Evolutionary conservation across 2,113 vertebrate species (phyloP).

Genomic region (Balaeniceps rex): DNA sequence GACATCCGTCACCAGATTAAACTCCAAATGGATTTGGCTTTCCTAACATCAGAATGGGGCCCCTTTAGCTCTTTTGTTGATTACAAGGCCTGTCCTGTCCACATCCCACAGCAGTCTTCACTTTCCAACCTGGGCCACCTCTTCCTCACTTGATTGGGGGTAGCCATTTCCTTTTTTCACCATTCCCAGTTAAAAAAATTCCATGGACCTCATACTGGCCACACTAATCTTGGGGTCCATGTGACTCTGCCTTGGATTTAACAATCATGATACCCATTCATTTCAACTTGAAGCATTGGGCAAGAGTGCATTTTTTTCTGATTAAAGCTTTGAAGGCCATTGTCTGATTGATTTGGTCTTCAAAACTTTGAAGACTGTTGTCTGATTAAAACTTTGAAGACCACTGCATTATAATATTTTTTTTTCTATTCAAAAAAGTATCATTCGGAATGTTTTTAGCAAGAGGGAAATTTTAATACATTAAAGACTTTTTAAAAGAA

Average conservation of each 20-base stretch:
- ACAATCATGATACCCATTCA: neutral
- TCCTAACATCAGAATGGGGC: neutral
- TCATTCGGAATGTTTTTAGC: neutral
- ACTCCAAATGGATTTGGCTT: neutral
- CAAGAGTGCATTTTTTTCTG: neutral
- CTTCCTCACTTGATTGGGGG: neutral
- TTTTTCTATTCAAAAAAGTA: neutral
- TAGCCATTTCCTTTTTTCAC: neutral
- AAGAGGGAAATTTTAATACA: neutral
- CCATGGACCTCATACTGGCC: neutral
- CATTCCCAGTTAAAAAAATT: neutral
- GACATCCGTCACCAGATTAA: neutral
- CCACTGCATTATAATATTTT: neutral
- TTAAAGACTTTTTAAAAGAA: neutral
- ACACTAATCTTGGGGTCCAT: neutral
- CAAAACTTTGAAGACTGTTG: neutral
- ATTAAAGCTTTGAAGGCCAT: neutral
- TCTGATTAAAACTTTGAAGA: neutral
- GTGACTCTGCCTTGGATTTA: neutral
- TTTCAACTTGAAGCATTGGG: neutral
- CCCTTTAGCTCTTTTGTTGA: neutral
- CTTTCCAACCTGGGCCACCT: neutral
- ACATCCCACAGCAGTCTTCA: rapidly evolving
- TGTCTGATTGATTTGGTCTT: neutral
- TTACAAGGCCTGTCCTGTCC: neutral